A percentile compares a stretch with the other conserved stretches of the same genome.
Conservation (phyloP, 2,888 invertebrate species). For the Liodrosophila aerea region DNA sequence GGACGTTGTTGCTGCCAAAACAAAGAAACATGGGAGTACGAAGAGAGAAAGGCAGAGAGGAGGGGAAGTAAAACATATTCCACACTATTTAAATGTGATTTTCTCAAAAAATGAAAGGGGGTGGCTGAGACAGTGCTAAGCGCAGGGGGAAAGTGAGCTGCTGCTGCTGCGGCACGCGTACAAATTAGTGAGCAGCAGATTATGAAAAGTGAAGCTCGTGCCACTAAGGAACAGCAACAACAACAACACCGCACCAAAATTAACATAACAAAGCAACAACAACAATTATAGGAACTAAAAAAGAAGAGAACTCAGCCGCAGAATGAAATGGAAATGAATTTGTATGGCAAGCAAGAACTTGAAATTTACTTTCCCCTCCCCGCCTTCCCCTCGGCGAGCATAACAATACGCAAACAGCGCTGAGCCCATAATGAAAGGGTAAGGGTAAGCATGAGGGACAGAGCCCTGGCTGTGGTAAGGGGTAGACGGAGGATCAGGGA, state of each 20-base stretch:
- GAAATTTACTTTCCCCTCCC: slow-evolving; percentile 32
- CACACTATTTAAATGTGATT: slow-evolving; percentile 69
- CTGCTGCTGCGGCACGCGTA: slow-evolving; percentile 62
- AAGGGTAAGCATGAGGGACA: slow-evolving; percentile 40
- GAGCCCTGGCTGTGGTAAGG: background rate
- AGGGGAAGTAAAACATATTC: slow-evolving; percentile 47
- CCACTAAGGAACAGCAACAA: slow-evolving; percentile 41
- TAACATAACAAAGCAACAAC: slow-evolving; percentile 67
- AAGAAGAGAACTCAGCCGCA: slow-evolving; percentile 34
- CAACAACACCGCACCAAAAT: slow-evolving; percentile 60
- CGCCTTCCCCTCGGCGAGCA: slow-evolving; percentile 5
- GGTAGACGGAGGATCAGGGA: background rate
- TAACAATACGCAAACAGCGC: slow-evolving; percentile 28
- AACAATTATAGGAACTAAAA: slow-evolving; percentile 37
- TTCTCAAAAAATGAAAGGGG: slow-evolving; percentile 13
- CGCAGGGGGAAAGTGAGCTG: slow-evolving; percentile 4
- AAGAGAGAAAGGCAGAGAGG: background rate
- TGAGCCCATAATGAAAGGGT: slow-evolving; percentile 69
- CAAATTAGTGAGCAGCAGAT: slow-evolving; percentile 71
- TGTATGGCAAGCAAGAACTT: slow-evolving; percentile 59
- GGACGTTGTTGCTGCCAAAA: slow-evolving; percentile 16
- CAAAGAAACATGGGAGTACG: slow-evolving; percentile 22
- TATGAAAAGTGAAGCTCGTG: slow-evolving; percentile 65
- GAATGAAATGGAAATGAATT: slow-evolving; percentile 66
- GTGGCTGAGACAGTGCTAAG: background rate